Evolutionary conservation across 2,113 vertebrate genomes (phyloP).

Genomic region (Anolis carolinensis): DNA sequence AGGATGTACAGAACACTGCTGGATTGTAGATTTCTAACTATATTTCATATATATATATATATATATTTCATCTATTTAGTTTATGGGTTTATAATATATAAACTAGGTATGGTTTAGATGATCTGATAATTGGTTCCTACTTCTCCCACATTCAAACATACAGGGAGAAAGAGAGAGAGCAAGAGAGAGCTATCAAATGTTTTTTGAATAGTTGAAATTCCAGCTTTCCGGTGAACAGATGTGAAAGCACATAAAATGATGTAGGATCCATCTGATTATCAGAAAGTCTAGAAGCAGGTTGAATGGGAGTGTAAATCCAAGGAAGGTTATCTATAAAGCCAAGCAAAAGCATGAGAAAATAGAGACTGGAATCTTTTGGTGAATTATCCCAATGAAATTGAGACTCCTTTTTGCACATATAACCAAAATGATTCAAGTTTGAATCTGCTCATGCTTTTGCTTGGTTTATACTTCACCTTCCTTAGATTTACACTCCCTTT

Average conservation of each 20-base stretch:
- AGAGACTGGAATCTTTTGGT: neutral
- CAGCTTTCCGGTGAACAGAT: neutral
- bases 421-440: too few species aligned
- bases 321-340: neutral
- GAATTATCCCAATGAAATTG: too few species aligned
- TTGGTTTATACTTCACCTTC: too few species aligned
- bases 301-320: neutral
- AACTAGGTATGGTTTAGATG: neutral
- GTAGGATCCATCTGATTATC: too few species aligned
- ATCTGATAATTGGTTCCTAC: neutral
- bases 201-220: neutral
- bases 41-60: too few species aligned
- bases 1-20: neutral
- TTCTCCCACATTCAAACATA: neutral
- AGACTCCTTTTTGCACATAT: too few species aligned
- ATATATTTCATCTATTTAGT: neutral
- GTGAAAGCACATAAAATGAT: neutral
- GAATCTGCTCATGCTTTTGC: too few species aligned
- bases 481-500: too few species aligned
- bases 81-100: neutral
- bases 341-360: neutral
- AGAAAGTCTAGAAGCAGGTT: neutral
- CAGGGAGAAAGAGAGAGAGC: too few species aligned
- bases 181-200: too few species aligned
- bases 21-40: neutral